Base-by-base conservation (phyloP, 2,113 vertebrate species). In the Meriones unguiculatus region DNA sequence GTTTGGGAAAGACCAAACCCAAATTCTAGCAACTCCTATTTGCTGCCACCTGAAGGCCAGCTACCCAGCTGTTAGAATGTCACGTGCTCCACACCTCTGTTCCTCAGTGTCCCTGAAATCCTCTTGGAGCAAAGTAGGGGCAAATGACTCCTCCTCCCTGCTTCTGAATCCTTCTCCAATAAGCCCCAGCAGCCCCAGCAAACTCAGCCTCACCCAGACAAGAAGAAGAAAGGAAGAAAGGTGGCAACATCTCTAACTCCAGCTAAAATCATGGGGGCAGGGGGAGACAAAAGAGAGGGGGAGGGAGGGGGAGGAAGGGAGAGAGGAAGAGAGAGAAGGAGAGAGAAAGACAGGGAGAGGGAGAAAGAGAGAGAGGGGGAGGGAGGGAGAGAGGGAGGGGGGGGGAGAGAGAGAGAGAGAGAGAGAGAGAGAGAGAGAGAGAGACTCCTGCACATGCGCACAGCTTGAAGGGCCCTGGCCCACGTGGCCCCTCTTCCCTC, bases 121-220 rank as follows among this genome's bases (percentile, higher is more conserved):
- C 52, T 15, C n/a, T 6, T 22, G 75, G 87, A 62, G 35, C 54
- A 5, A 5, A 14, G 32, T 3, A 2, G 7, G 64, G 70, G 5
- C 0, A 24, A 69, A 41, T 4, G 46, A 22, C 2, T 80, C 28
- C 59, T 38, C 84, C 7, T 59, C 25, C 14, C 28, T 50, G 24
- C 9, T 4, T 85, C 1, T 0, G 25, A 24, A 11, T 22, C 52
- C 38, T 5, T 57, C 62, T 32, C 4, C 14, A 1, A 35, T 6
- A 3, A 0, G 1, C 57, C 57, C 2, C 0, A 1, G 54, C 30
- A 28, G 9, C 10, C 5, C 28, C 30, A 10, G 18, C 4, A 2
- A 57, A 2, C 41, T 18, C 76, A 10, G 0, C 72, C 52, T 13
- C 0, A 32, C 46, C 10, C 20, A 4, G 17, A 5, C 46, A 46